These are phyloP conservation scores for Leucophenga maculata DNA, from an alignment of 2,888 invertebrate genomes.

Conservation along the genomic window DNA sequence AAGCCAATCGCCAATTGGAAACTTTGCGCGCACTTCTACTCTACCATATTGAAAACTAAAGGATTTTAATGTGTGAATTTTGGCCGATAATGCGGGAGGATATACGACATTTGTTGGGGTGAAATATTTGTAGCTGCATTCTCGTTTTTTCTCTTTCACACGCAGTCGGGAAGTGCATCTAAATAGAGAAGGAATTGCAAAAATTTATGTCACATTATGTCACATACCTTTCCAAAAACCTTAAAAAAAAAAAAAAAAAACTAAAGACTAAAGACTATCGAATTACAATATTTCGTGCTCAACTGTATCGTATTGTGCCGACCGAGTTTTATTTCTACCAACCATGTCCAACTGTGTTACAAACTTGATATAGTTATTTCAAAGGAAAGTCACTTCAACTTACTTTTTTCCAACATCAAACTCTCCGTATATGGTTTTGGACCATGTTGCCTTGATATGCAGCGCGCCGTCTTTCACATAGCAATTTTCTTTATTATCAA, in stretches of 20 bases:
- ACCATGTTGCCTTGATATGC: not conserved
- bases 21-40: conserved; percentile 32
- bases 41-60: conserved; percentile 40
- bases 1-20: conserved; percentile 41
- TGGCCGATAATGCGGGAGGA: conserved; percentile 23
- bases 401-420: not conserved
- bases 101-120: conserved; percentile 4
- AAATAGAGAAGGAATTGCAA: not conserved
- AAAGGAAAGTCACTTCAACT: not conserved
- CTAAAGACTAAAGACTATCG: too few relatives aligned
- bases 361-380: not conserved
- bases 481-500: not conserved
- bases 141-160: not conserved
- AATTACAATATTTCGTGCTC: too few relatives aligned
- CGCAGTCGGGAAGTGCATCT: not conserved
- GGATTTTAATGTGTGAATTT: not conserved
- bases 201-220: too few relatives aligned
- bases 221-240: too few relatives aligned
- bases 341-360: too few relatives aligned
- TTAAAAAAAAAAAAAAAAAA: too few relatives aligned
- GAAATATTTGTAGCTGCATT: not conserved
- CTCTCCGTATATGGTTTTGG: not conserved
- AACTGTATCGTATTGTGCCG: too few relatives aligned
- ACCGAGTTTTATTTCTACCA: too few relatives aligned
- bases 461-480: not conserved